Conservation (phyloP, 1,140 invertebrate species). For the Leptopilina boulardi region DNA sequence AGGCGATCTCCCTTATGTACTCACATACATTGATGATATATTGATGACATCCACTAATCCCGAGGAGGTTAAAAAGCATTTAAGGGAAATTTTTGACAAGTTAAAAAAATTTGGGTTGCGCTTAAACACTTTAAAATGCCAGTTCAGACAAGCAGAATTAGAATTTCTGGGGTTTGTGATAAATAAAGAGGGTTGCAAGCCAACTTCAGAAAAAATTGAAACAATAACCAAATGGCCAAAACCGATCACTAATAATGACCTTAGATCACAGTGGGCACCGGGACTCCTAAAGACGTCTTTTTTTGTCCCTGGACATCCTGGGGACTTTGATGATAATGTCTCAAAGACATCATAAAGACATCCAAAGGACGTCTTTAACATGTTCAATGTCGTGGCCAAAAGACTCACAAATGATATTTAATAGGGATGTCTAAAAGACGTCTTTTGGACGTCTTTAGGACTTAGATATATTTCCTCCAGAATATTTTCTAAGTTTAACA, state of each 20-base stretch:
- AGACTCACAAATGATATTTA: too few species aligned
- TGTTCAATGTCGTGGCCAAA: too few species aligned
- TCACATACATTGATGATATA: slow-evolving; percentile 52
- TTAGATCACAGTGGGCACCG: slow-evolving; percentile 5
- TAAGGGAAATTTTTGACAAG: background rate
- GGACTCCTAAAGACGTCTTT: too few species aligned
- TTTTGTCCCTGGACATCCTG: too few species aligned
- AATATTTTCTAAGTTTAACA: too few species aligned
- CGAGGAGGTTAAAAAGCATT: slow-evolving; percentile 43
- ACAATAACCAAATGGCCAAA: background rate
- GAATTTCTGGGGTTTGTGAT: background rate
- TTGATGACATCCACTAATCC: slow-evolving; percentile 45
- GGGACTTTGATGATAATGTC: too few species aligned
- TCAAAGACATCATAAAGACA: too few species aligned
- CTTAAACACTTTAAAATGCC: background rate
- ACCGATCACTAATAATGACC: slow-evolving; percentile 25
- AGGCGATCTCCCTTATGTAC: slow-evolving; percentile 42
- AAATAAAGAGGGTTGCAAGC: background rate
- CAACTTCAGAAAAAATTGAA: background rate
- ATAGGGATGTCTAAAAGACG: too few species aligned
- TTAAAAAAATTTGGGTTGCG: background rate
- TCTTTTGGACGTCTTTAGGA: too few species aligned
- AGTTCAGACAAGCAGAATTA: background rate
- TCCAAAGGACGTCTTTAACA: too few species aligned
- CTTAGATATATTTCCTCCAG: too few species aligned